Evolutionary conservation across 2,888 invertebrate species (phyloP), one percentile per base, ranked within the genome.

Genomic region (Clunio marinus): DNA sequence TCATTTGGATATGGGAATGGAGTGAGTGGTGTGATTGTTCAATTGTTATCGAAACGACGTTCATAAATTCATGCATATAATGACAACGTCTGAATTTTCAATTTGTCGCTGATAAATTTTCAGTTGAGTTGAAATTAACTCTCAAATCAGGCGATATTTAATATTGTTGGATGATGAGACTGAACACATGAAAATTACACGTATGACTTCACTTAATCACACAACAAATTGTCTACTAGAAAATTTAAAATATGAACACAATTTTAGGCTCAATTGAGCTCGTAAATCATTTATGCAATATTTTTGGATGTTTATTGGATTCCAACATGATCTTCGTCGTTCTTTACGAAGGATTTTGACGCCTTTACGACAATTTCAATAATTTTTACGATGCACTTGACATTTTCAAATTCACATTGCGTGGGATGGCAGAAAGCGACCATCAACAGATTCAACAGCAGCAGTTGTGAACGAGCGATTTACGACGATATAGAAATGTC

Each of bases 141-240:
- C 51, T n/a, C n/a, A n/a, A n/a, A n/a, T n/a, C n/a, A n/a, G n/a
- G n/a, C n/a, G n/a, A n/a, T n/a, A n/a, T n/a, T n/a, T n/a, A n/a
- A n/a, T n/a, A n/a, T n/a, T n/a, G n/a, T 22, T n/a, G 45, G 25
- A 28, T 66, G 66, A 51, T 20, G 32, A 20, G 32, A 55, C n/a
- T 15, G 17, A 55, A 28, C 66, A 66, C 51, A 62, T 55, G 66
- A 25, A 35, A 66, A 66, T 66, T 66, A 55, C 24, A 66, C 55
- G 66, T 55, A 51, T 55, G 27, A 15, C 10, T 35, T 32, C 66
- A 32, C 66, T 28, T 27, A n/a, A n/a, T n/a, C n/a, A n/a, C n/a
- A n/a, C n/a, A n/a, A n/a, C n/a, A n/a, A n/a, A n/a, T n/a, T n/a
- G n/a, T n/a, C n/a, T n/a, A n/a, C n/a, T n/a, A n/a, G n/a, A n/a